A percentile compares a stretch with the other conserved stretches of the same genome.
These are phyloP conservation scores for Pseudococcus viburni DNA, from an alignment of 2,888 invertebrate genomes.

Conservation along the genomic window DNA sequence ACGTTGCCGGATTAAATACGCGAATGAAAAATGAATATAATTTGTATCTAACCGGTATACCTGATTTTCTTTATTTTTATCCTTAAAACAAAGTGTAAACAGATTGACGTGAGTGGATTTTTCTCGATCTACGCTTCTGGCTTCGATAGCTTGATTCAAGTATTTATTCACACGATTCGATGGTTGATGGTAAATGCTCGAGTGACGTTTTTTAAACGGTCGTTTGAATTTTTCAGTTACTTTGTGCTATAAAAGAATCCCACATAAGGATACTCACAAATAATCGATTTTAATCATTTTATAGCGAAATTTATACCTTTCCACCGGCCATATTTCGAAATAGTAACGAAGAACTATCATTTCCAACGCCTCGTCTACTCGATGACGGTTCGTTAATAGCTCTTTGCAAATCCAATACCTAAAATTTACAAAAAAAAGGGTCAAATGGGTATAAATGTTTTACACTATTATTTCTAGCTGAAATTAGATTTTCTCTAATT, in stretches of 20 bases:
- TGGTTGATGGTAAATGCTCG: conserved; percentile 89
- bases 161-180: conserved; percentile 93
- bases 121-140: conserved; percentile 90
- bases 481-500: too few species aligned
- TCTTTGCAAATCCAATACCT: conserved; percentile 87
- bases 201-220: conserved; percentile 89
- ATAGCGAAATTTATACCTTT: not conserved
- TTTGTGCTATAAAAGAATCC: conserved; percentile 78
- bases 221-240: conserved; percentile 90
- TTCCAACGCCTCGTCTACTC: conserved; percentile 54
- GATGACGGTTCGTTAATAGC: conserved; percentile 77
- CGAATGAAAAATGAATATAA: not conserved
- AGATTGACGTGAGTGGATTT: conserved; percentile 91
- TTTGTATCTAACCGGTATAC: conserved; percentile 72
- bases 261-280: not conserved
- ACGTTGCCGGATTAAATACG: not conserved
- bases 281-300: not conserved
- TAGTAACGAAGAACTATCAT: conserved; percentile 60
- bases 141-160: conserved; percentile 91
- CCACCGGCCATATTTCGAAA: conserved; percentile 55
- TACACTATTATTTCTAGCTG: too few species aligned
- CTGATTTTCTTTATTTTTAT: conserved; percentile 86
- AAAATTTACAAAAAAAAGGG: conserved; percentile 68
- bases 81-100: conserved; percentile 88
- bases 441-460: not conserved